Base-by-base conservation (phyloP, 1,140 invertebrate species). In the Solen grandis region DNA sequence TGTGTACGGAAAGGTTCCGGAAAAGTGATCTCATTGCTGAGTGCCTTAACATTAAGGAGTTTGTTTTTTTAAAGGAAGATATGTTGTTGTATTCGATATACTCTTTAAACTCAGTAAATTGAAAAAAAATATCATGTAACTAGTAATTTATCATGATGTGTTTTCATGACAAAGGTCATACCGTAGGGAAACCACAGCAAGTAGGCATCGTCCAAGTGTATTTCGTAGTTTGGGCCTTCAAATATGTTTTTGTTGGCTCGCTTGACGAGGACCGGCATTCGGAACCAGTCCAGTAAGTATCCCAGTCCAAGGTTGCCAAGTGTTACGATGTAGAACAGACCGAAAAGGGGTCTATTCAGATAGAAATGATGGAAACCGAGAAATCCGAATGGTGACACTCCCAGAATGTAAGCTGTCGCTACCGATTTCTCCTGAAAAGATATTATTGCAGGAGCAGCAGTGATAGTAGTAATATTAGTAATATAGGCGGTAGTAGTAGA, bases 311-410 rank as follows among this genome's bases (percentile, higher is more conserved):
- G 22, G 0, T 88, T 54, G 3, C 89, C 89, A 14, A 88, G 80
- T n/a, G 88, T 90, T n/a, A 85, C 82, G 22, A 87, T 79, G 73
- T 90, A 90, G 5, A 78, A 31, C 8, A 88, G 4, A 2, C 85
- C 86, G 72, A 83, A 87, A 5, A 73, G 29, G 22, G 83, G 85
- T 8, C 85, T 76, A 27, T 79, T 74, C 60, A 89, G 35, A 60
- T 89, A 89, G 59, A 84, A 88, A 65, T 89, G 88, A 46, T 89
- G 88, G 29, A 8, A 74, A 1, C 88, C 88, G 2, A 88, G 62
- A 31, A 88, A 46, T 38, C 87, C 88, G 1, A 84, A 52, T 0
- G 85, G 80, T 8, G 84, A 84, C 14, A 86, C 29, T 16, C 76
- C 83, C 8, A 88, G 68, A 16, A 83, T 38, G 29, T 86, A 85